Base-by-base conservation (phyloP, 2,797 vertebrate genomes). In the Acanthis flammea region DNA sequence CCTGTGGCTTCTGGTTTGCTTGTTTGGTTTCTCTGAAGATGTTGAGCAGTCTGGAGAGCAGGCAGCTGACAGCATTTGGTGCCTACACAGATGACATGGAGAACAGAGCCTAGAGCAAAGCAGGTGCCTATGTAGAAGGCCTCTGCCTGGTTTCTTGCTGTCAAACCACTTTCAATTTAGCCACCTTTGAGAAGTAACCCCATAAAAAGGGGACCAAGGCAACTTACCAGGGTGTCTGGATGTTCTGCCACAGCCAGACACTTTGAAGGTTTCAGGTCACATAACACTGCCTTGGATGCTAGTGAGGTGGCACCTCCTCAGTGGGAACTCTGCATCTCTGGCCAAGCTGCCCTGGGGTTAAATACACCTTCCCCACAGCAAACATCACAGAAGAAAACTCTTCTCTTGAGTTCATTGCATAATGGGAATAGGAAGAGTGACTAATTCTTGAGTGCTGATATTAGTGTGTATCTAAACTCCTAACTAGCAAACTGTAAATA, bases 371-470 rank as follows among this genome's bases (percentile, higher is more conserved):
- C 31, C 27, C 44, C 14, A 9, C 14, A 84, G 48, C 31, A 77
- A 78, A 55, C 17, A 37, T 35, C 51, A 75, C 42, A 70, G n/a
- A 37, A 67, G 7, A 76, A 81, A 63, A 21, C 7, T 45, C 17
- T 62, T 74, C 41, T 42, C 24, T 37, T 60, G 27, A 66, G 14
- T 83, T 58, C 47, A 8, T 60, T 93, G 58, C 91, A 75, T 85
- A 68, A 91, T 21, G 33, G n/a, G 85, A 74, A 89, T 80, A 75
- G 80, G 88, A 93, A 95, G 53, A 76, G 45, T 89, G 82, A 93
- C 89, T 95, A 93, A 93, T 90, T 70, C 70, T 80, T 1, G 6
- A 92, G 39, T 76, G 66, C 80, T 94, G 66, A 60, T 93, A 74
- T 80, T 33, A 55, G 17, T 37, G 25, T 50, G 25, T 75, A 45